Conservation (phyloP, 2,113 vertebrate species). For the Lagopus leucura region DNA sequence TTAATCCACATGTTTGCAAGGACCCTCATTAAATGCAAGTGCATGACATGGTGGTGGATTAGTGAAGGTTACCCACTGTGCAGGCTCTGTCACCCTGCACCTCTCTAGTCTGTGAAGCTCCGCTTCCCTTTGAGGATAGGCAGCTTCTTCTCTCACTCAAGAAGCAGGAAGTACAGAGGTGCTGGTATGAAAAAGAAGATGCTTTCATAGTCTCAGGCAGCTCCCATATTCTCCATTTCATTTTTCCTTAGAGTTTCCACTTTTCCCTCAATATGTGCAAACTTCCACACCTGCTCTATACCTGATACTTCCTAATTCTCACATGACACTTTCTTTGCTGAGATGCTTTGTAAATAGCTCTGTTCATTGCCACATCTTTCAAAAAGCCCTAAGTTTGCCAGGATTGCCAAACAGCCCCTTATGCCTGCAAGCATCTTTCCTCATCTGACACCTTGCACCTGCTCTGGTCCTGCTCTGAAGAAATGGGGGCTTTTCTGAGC, state of each 20-base stretch:
- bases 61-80: background rate
- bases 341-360: background rate
- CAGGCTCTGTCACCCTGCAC: background rate
- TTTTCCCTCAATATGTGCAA: background rate
- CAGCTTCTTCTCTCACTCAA: background rate
- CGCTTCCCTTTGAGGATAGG: background rate
- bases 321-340: background rate
- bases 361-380: background rate
- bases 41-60: background rate
- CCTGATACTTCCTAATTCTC: background rate
- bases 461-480: fast-evolving
- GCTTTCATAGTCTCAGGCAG: background rate
- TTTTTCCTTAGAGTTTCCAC: background rate
- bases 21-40: background rate
- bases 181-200: background rate
- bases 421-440: background rate
- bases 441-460: background rate
- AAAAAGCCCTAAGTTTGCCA: background rate
- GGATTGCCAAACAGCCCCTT: background rate
- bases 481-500: background rate
- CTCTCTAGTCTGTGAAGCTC: background rate
- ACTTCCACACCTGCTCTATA: background rate
- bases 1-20: background rate
- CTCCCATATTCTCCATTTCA: background rate
- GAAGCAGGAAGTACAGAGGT: background rate